Conservation (phyloP, 1,140 invertebrate genomes). For the Calliphora vicina region DNA sequence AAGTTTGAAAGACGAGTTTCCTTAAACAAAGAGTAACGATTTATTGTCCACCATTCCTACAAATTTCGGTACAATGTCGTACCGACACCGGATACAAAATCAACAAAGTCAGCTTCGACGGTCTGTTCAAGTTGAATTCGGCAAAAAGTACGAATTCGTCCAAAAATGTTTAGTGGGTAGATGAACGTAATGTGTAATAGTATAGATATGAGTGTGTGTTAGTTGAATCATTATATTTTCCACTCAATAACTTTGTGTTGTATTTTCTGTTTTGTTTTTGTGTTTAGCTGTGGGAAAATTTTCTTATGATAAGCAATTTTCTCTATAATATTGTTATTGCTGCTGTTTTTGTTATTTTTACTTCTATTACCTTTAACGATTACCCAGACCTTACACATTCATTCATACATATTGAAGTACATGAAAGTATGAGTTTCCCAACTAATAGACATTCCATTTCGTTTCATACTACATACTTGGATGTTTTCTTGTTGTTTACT, state of each 20-base stretch:
- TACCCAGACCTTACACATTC: background rate
- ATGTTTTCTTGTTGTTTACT: background rate
- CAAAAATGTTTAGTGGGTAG: too few species aligned
- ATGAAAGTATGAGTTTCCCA: background rate
- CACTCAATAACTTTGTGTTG: conserved; percentile 36
- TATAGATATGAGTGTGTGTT: background rate
- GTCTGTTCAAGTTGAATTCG: too few species aligned
- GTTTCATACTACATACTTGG: background rate
- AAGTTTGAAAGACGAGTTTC: too few species aligned
- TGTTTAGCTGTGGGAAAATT: conserved; percentile 36
- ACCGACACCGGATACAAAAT: too few species aligned
- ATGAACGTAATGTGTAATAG: background rate
- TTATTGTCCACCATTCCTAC: too few species aligned
- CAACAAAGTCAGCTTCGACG: too few species aligned
- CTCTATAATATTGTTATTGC: background rate
- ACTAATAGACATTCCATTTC: background rate
- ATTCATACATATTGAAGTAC: background rate
- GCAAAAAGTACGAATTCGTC: too few species aligned
- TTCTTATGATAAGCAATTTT: conserved; percentile 38
- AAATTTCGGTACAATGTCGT: too few species aligned
- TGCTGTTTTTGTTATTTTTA: background rate
- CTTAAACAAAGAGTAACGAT: too few species aligned
- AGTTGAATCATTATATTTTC: conserved; percentile 36
- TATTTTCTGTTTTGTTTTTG: background rate
- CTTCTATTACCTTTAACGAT: conserved; percentile 7